Evolutionary conservation across 2,888 invertebrate genomes (phyloP).

Genomic region (Trileptium ribeirensis): DNA sequence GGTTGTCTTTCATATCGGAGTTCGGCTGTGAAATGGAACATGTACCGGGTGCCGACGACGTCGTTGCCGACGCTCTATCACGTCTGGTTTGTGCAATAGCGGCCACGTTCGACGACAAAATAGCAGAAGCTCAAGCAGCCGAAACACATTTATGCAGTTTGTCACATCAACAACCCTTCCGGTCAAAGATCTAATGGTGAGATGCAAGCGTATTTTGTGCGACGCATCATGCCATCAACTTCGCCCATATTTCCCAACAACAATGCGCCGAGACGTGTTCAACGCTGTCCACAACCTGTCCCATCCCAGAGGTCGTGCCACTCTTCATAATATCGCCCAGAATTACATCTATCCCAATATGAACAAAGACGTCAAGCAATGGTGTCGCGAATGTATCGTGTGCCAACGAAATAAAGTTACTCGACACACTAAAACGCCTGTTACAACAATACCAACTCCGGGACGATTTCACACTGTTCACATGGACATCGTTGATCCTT

Average conservation of each 20-base stretch:
- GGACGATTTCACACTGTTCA: slow-evolving; percentile 5
- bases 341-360: slow-evolving; percentile 12
- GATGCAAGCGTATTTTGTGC: background rate
- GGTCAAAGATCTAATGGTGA: background rate
- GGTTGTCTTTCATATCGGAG: slow-evolving; percentile 13
- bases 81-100: background rate
- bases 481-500: slow-evolving; percentile 6
- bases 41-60: background rate
- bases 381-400: background rate
- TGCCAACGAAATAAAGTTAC: slow-evolving; percentile 9
- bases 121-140: background rate
- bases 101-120: background rate
- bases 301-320: background rate
- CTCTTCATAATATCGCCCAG: background rate
- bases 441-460: background rate
- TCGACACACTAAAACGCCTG: slow-evolving; percentile 12
- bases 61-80: slow-evolving; percentile 2
- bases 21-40: background rate
- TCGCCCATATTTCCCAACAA: background rate
- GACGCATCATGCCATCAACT: background rate
- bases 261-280: background rate
- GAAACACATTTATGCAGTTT: background rate
- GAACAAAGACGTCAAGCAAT: slow-evolving; percentile 1
- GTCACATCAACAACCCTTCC: background rate
- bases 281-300: background rate